phyloP scores from a whole-genome alignment of 2,113 vertebrate species.

The Oxyura jamaicensis region DNA sequence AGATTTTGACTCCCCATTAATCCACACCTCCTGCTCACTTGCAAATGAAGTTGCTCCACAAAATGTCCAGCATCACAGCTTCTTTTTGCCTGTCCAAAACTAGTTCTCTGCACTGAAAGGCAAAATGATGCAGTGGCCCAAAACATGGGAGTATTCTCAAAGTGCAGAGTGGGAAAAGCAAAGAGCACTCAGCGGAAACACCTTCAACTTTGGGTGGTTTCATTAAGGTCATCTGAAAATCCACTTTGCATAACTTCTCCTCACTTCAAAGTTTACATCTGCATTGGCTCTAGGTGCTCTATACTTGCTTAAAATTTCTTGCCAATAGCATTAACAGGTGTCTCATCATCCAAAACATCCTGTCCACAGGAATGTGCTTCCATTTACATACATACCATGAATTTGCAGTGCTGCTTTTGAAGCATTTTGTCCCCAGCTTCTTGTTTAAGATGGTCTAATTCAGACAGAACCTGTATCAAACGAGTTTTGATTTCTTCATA shows the following conservation, averaged over 20 bases:
- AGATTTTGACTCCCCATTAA: background rate
- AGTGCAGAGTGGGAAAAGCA: background rate
- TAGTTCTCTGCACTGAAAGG: background rate
- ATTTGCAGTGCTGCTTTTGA: background rate
- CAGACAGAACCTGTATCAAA: background rate
- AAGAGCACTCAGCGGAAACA: background rate
- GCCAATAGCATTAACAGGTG: background rate
- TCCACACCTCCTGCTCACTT: background rate
- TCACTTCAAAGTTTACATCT: background rate
- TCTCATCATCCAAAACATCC: background rate
- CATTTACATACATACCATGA: conserved; percentile 9
- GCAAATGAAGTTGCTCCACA: background rate
- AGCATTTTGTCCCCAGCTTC: background rate
- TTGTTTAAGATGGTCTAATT: conserved; percentile 22
- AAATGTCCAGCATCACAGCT: background rate
- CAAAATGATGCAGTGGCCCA: background rate
- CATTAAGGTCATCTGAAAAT: background rate
- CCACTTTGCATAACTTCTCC: background rate
- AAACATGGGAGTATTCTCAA: background rate
- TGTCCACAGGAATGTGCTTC: background rate
- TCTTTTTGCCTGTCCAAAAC: background rate
- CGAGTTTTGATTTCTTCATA: conserved; percentile 42
- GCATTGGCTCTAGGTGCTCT: background rate
- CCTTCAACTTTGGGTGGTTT: background rate
- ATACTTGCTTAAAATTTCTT: background rate